Conservation (phyloP, 2,888 invertebrate genomes). For the Siphlonurus alternatus region DNA sequence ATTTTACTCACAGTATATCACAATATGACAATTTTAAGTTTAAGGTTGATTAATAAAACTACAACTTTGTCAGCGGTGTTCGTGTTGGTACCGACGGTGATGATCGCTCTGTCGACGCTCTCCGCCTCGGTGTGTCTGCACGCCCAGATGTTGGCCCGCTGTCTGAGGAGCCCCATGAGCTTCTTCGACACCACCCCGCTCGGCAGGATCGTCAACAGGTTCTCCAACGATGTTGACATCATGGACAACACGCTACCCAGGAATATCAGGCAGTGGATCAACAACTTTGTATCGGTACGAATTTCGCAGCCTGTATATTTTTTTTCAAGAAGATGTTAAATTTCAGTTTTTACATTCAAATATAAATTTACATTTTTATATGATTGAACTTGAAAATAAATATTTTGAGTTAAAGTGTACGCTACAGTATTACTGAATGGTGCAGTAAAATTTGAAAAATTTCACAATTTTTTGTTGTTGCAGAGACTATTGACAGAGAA, state of each 20-base stretch:
- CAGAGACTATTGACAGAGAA: too few relatives aligned
- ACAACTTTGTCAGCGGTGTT: slow-evolving; percentile 18
- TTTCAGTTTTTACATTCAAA: too few relatives aligned
- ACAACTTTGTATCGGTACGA: slow-evolving; percentile 48
- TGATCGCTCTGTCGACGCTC: slow-evolving; percentile 18
- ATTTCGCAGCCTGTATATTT: slow-evolving; percentile 49
- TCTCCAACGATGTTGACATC: slow-evolving; percentile 56
- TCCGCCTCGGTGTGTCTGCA: slow-evolving; percentile 19
- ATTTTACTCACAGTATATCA: background rate
- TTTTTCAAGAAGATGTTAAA: slow-evolving; percentile 61
- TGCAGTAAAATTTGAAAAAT: too few relatives aligned
- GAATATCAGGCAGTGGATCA: slow-evolving; percentile 52
- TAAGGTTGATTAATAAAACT: too few relatives aligned
- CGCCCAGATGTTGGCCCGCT: slow-evolving; percentile 17
- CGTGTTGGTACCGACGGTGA: slow-evolving; percentile 17
- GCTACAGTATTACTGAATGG: too few relatives aligned
- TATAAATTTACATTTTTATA: background rate
- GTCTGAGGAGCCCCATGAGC: slow-evolving; percentile 26
- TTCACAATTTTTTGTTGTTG: too few relatives aligned
- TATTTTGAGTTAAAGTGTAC: too few relatives aligned
- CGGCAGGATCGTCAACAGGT: slow-evolving; percentile 61
- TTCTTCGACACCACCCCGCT: slow-evolving; percentile 70
- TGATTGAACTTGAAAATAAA: too few relatives aligned
- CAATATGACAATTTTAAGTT: too few relatives aligned
- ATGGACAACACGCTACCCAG: slow-evolving; percentile 53